phyloP scores from a whole-genome alignment of 2,888 invertebrate species.

The Leucania comma region DNA sequence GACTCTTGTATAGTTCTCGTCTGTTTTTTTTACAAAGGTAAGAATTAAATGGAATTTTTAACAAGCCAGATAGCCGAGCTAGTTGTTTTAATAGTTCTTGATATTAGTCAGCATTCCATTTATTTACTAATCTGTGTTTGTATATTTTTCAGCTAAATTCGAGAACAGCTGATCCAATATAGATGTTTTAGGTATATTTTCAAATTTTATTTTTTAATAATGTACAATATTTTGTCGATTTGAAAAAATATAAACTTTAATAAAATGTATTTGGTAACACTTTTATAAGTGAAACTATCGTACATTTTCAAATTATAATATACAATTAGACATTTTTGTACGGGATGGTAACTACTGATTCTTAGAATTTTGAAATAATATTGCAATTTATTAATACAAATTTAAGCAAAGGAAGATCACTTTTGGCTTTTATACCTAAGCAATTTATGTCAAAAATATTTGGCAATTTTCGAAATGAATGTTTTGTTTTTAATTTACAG shows the following conservation, averaged over 20 bases:
- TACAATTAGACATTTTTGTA: constrained; percentile 31
- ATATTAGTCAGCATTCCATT: constrained; percentile 11
- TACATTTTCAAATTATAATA: constrained; percentile 19
- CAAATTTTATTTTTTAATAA: constrained; percentile 14
- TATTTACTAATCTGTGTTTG: not conserved
- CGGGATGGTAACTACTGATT: constrained; percentile 49
- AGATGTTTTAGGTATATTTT: constrained; percentile 6
- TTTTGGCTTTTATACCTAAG: constrained; percentile 9
- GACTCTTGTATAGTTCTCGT: constrained; percentile 14
- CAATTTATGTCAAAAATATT: not conserved
- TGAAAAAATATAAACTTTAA: not conserved
- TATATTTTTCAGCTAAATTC: constrained; percentile 27
- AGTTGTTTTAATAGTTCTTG: too few relatives aligned
- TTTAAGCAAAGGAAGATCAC: constrained; percentile 14
- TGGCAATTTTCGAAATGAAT: not conserved
- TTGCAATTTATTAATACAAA: constrained; percentile 2
- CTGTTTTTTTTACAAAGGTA: not conserved
- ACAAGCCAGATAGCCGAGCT: too few relatives aligned
- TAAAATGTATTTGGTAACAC: too few relatives aligned
- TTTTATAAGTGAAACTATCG: not conserved
- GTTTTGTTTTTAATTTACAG: not conserved
- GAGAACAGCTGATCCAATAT: constrained; percentile 47
- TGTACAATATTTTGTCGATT: constrained; percentile 11
- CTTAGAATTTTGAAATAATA: constrained; percentile 16
- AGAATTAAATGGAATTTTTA: constrained; percentile 25